Conservation (phyloP, 2,797 vertebrate genomes). For the Enteromius radiatus region DNA sequence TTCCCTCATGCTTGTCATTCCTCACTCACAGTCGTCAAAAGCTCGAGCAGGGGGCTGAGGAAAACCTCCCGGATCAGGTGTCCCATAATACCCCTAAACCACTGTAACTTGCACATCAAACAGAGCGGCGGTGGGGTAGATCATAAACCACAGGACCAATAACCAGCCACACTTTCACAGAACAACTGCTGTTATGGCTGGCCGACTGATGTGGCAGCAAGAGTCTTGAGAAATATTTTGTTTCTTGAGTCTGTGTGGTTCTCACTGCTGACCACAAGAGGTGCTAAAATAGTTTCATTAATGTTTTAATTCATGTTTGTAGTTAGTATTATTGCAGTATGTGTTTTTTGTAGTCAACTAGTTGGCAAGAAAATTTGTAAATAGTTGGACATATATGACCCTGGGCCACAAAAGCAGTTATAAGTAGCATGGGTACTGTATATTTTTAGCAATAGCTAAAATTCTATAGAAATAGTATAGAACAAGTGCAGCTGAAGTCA, state of each 20-base stretch:
- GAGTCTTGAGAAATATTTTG: constrained; percentile 9
- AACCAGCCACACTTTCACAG: constrained; percentile 40
- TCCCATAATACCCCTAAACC: constrained; percentile 48
- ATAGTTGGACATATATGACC: not conserved
- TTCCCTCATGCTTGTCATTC: constrained; percentile 48
- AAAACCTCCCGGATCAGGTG: constrained; percentile 43
- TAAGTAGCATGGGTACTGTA: no score
- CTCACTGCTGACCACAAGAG: constrained; percentile 17
- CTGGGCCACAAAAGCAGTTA: no score
- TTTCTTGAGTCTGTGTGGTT: constrained; percentile 23
- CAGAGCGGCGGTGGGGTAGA: constrained; percentile 18
- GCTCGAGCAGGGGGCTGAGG: constrained; percentile 34
- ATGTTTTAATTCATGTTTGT: not conserved
- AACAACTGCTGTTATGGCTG: constrained; percentile 41
- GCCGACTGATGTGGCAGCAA: not conserved
- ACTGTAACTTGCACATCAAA: constrained; percentile 52
- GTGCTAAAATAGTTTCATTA: constrained; percentile 2
- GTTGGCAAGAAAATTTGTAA: not conserved
- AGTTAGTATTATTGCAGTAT: not conserved
- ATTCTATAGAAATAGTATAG: not conserved
- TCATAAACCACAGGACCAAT: constrained; percentile 46
- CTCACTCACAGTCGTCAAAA: constrained; percentile 36
- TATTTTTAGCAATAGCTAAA: no score
- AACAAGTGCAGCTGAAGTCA: not conserved
- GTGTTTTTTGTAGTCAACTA: not conserved